Evolutionary conservation across 2,113 vertebrate genomes (phyloP).

Genomic region (Pitta sordida): DNA sequence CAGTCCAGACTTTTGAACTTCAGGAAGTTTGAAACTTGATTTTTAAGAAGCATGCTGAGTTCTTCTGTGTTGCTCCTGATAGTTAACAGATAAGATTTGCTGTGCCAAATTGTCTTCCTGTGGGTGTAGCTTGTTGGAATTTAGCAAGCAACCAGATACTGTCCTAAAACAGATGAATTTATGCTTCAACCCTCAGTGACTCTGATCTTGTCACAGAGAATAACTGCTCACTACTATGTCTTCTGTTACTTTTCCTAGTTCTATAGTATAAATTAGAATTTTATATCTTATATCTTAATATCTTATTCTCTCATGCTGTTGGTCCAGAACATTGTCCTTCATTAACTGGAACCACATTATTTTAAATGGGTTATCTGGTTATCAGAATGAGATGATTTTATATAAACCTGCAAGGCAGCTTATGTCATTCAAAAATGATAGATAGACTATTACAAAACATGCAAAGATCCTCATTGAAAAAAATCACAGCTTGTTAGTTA

Average conservation of each 20-base stretch:
- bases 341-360: neutral
- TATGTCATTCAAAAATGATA: neutral
- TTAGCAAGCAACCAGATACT: neutral
- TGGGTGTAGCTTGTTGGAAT: neutral
- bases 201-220: neutral
- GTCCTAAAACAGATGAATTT: neutral
- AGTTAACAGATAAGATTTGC: neutral
- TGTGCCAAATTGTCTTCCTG: neutral
- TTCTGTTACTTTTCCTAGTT: neutral
- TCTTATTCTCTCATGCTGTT: neutral
- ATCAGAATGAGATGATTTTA: neutral
- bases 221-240: neutral
- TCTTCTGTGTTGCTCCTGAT: neutral
- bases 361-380: neutral
- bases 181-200: neutral
- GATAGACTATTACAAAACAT: neutral
- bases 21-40: neutral
- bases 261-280: neutral
- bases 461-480: neutral
- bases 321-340: neutral
- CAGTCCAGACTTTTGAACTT: neutral
- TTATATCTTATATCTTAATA: neutral
- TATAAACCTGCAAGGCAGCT: neutral
- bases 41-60: neutral
- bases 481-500: neutral